Percentiles rank a stretch among this genome's conserved stretches.
Evolutionary conservation across 2,888 invertebrate species (phyloP).

Genomic region (Xestia rhomboidea): DNA sequence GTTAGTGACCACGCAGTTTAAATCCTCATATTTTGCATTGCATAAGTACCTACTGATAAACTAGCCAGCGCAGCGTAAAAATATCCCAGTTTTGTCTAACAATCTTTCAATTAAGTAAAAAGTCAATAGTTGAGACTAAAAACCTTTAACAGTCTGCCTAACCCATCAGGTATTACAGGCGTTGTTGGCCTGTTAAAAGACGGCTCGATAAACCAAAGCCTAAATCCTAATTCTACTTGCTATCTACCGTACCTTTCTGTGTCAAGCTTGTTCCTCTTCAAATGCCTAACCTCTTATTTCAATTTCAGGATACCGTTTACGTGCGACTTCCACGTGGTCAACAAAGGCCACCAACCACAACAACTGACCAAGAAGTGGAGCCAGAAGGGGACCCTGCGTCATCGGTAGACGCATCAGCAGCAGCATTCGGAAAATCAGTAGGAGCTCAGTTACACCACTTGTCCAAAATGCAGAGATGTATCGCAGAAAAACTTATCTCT

Average conservation of each 20-base stretch:
- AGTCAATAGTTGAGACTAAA: not conserved
- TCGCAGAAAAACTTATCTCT: slow-evolving; percentile 61
- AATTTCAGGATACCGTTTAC: slow-evolving; percentile 40
- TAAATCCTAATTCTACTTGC: not conserved
- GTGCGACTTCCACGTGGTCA: not conserved
- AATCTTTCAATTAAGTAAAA: not conserved
- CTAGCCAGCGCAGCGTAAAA: not conserved
- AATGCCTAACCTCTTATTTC: not conserved
- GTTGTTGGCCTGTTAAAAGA: not conserved
- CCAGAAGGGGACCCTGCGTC: not conserved
- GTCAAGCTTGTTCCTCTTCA: not conserved
- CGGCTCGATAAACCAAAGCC: not conserved
- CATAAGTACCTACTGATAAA: not conserved
- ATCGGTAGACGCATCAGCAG: slow-evolving; percentile 38
- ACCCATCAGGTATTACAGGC: not conserved
- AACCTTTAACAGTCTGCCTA: not conserved
- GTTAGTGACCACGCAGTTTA: not conserved
- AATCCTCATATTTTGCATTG: not conserved
- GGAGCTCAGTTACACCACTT: slow-evolving; percentile 49
- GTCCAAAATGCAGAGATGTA: slow-evolving; percentile 53
- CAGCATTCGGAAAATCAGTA: slow-evolving; percentile 44
- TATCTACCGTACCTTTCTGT: not conserved
- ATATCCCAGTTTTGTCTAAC: not conserved
- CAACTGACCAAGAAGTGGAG: not conserved
- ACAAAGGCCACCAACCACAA: slow-evolving; percentile 16